phyloP scores from a whole-genome alignment of 2,797 vertebrate genomes.

The Heliangelus exortis region DNA sequence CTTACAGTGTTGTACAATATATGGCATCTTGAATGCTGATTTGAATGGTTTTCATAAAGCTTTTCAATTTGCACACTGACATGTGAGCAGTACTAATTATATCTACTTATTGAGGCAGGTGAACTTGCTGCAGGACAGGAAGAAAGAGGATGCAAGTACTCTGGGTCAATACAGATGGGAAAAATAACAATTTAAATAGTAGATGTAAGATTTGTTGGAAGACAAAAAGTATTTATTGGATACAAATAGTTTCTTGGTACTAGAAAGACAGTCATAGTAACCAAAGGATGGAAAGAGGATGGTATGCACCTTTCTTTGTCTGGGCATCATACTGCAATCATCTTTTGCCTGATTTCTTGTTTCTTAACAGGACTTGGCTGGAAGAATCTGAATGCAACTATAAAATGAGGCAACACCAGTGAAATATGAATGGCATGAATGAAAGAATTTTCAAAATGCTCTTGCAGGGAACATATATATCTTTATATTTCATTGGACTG shows the following conservation, averaged over 20 bases:
- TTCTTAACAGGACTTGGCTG: neutral
- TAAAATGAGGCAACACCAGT: neutral
- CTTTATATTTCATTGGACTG: neutral
- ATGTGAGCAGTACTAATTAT: neutral
- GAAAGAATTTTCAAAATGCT: neutral
- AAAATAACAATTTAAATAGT: constrained; percentile 26
- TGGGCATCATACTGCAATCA: neutral
- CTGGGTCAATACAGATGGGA: neutral
- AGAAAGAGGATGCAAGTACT: neutral
- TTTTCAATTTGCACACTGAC: neutral
- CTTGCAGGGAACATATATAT: neutral
- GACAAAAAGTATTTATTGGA: constrained; percentile 49
- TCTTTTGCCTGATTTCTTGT: neutral
- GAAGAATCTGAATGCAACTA: neutral
- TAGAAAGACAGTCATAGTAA: constrained; percentile 4
- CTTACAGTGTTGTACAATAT: neutral
- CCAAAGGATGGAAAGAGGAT: neutral
- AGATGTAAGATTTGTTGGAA: constrained; percentile 30
- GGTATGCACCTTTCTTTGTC: neutral
- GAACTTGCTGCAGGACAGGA: neutral
- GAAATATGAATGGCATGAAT: neutral
- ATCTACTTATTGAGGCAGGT: neutral
- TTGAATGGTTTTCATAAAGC: neutral
- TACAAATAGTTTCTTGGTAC: neutral
- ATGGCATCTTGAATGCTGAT: neutral